Evolutionary conservation across 2,888 invertebrate species (phyloP), one percentile per base, ranked within the genome.

Genomic region (Exocentrus adspersus): DNA sequence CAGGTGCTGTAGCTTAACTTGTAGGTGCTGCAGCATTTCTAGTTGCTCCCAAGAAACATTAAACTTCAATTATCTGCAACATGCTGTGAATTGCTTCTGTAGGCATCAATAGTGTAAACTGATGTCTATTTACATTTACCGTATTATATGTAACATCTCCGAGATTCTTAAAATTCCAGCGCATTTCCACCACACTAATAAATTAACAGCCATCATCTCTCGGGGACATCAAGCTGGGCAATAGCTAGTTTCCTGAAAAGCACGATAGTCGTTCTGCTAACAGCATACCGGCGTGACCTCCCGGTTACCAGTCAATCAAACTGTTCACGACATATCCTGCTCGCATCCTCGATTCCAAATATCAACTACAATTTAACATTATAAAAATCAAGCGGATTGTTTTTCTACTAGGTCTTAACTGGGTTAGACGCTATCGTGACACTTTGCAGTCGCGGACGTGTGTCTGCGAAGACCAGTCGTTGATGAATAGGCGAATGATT

Each of bases 281-380:
- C 64, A 50, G 60, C 60, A 60, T 56, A 62, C 32, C 68, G 70
- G 69, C 72, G 71, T 71, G 67, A 68, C 74, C 72, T 73, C 72
- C 72, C 73, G 48, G 66, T 70, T 66, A 71, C 65, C 63, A 74
- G 74, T 76, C 75, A 75, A 76, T 76, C 75, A 76, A 75, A 75
- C 72, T 75, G 75, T 75, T 72, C 72, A 71, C 67, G 72, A 72
- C 73, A 69, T 69, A 76, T 75, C 75, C 75, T 76, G 76, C 70
- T 72, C 68, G 70, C 68, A 74, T 74, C 72, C 75, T 75, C 73
- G 67, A 72, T 74, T 57, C 46, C 57, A 57, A 57, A 57, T 57
- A 61, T 61, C 60, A 43, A 52, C 52, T 42, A 52, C 51, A 52
- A 60, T 60, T 60, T 52, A 60, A 20, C 60, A 52, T 51, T 60